A percentile compares a stretch with the other conserved stretches of the same genome.
Conservation (phyloP, 1,140 invertebrate species). For the Ephestia elutella region DNA sequence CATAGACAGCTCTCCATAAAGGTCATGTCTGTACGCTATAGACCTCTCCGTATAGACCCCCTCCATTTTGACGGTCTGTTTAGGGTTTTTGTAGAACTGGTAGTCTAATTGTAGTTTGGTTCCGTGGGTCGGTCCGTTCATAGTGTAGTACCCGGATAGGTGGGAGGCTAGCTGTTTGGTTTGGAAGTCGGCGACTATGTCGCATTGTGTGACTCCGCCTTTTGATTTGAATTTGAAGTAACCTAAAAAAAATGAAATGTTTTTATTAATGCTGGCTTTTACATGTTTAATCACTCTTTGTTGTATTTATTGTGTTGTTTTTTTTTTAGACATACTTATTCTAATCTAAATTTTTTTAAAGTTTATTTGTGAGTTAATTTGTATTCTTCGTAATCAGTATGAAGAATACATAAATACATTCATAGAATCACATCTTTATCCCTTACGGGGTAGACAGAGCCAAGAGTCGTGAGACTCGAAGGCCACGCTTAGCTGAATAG, state of each 20-base stretch:
- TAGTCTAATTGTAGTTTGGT: conserved; percentile 79
- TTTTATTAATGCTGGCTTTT: no score
- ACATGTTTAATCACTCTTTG: no score
- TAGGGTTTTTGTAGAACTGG: conserved; percentile 79
- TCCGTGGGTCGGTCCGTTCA: conserved; percentile 68
- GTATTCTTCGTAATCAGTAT: no score
- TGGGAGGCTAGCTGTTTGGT: conserved; percentile 80
- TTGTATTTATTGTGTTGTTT: no score
- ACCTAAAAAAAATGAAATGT: conserved; percentile 28
- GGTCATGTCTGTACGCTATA: conserved; percentile 74
- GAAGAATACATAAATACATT: no score
- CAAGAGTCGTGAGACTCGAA: no score
- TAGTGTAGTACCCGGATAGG: conserved; percentile 80
- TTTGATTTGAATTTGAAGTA: conserved; percentile 72
- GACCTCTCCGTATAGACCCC: conserved; percentile 79
- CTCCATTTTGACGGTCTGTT: conserved; percentile 80
- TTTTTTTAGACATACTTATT: no score
- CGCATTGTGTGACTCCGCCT: conserved; percentile 81
- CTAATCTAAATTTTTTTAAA: no score
- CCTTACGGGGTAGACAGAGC: no score
- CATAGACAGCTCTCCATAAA: conserved; percentile 78
- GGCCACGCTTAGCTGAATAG: no score
- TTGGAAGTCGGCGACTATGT: conserved; percentile 80
- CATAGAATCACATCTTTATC: no score
- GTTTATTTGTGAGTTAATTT: no score